Base-by-base conservation (phyloP, 2,113 vertebrate species). In the Zapus hudsonius region DNA sequence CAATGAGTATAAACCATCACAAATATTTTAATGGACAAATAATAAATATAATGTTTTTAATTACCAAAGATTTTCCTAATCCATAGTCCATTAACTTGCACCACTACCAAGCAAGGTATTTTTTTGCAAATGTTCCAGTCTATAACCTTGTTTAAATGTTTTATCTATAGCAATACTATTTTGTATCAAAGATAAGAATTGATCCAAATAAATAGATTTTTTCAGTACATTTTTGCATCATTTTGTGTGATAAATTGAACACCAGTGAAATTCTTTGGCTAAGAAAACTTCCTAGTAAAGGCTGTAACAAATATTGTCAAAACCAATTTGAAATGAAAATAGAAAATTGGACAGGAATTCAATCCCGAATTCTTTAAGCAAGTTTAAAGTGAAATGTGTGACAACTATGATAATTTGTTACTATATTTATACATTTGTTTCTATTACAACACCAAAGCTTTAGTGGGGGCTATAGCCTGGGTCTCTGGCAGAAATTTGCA, bases 271-370 rank as follows among this genome's bases (percentile, higher is more conserved):
- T 90, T 78, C 23, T 66, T 87, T 95, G 89, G 89, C 92, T 78
- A 87, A 66, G 52, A 38, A 87, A 95, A 82, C 15, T 47, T 94
- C 74, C 63, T 61, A 33, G 17, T 33, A 33, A 91, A 94, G n/a
- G 25, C 33, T 95, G 52, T 15, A 91, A 78, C 82, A 94, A 93
- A 92, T 91, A 91, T 47, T 92, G 87, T 96, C 91, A 94, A 91
- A 94, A 87, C 81, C 59, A 81, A 93, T 96, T 92, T 96, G 80
- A 95, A 93, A 95, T 61, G 25, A 95, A 94, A 92, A 92, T 88
- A 90, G 92, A 85, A 93, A 88, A 79, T 82, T 87, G 78, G 87
- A 55, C 67, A 83, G 47, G 59, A 95, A 94, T 95, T 92, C 70
- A 89, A 82, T 74, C 55, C 47, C 3, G 27, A 42, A 91, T 94